Percentiles rank a stretch among this genome's conserved stretches.
Conservation (phyloP, 2,888 invertebrate species). For the Metallyticus violacea region DNA sequence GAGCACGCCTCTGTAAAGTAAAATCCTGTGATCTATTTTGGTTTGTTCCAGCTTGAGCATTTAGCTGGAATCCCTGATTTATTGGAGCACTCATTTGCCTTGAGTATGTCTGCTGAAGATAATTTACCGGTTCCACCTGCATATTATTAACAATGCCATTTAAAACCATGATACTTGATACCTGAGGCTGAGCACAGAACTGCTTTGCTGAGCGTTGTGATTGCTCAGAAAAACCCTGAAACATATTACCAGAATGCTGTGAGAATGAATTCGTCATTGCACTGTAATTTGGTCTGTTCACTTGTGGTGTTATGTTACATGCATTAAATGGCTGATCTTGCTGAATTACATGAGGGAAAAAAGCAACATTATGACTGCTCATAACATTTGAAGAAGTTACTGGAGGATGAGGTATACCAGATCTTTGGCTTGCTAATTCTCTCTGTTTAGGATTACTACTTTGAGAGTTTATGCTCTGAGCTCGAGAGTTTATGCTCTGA, state of each 20-base stretch:
- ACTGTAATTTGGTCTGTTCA: not conserved
- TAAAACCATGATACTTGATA: not conserved
- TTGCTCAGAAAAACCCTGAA: not conserved
- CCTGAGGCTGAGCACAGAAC: not conserved
- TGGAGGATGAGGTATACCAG: not conserved
- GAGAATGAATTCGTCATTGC: not conserved
- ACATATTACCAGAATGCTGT: not conserved
- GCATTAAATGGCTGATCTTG: not conserved
- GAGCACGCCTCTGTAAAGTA: not conserved
- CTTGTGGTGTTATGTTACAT: not conserved
- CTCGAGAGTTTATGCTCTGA: not conserved
- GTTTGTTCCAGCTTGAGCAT: not conserved
- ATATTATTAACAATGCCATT: not conserved
- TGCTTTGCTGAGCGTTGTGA: too few species aligned
- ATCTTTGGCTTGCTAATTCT: not conserved
- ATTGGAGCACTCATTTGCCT: not conserved
- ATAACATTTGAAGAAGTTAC: not conserved
- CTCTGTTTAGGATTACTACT: not conserved
- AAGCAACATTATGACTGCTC: not conserved
- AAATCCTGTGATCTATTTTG: not conserved
- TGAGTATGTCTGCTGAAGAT: not conserved
- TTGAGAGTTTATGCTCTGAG: too few species aligned
- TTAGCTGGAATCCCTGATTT: not conserved
- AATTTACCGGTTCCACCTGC: not conserved
- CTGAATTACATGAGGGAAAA: not conserved